phyloP scores from a whole-genome alignment of 1,140 invertebrate species.

The Saccostrea cuccullata region DNA sequence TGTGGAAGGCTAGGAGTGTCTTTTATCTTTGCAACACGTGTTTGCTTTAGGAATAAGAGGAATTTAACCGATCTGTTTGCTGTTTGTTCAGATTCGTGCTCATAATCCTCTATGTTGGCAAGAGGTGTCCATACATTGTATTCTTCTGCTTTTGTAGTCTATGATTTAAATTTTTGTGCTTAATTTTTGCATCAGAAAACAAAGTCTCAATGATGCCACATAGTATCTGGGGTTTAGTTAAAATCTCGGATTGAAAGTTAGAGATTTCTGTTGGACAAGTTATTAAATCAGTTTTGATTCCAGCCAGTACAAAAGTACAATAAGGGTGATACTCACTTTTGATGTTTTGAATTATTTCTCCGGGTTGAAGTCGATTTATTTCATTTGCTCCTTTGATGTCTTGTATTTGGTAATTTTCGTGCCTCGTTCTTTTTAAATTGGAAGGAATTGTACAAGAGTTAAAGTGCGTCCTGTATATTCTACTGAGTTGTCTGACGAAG shows the following conservation, averaged over 20 bases:
- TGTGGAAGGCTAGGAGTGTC: background rate
- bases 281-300: background rate
- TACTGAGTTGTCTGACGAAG: too few species aligned
- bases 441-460: too few species aligned
- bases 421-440: too few species aligned
- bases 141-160: background rate
- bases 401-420: too few species aligned
- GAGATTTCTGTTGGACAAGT: background rate
- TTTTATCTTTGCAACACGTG: background rate
- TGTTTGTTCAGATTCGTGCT: background rate
- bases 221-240: background rate
- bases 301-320: background rate
- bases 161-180: background rate
- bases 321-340: background rate
- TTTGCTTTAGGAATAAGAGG: background rate
- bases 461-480: too few species aligned
- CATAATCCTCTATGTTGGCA: background rate
- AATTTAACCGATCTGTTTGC: background rate
- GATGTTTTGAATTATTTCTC: background rate
- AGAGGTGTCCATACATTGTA: background rate
- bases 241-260: background rate
- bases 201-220: too few species aligned
- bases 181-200: background rate
- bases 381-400: too few species aligned
- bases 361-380: background rate